Conservation (phyloP, 2,888 invertebrate genomes). For the Bhutanitis thaidina region DNA sequence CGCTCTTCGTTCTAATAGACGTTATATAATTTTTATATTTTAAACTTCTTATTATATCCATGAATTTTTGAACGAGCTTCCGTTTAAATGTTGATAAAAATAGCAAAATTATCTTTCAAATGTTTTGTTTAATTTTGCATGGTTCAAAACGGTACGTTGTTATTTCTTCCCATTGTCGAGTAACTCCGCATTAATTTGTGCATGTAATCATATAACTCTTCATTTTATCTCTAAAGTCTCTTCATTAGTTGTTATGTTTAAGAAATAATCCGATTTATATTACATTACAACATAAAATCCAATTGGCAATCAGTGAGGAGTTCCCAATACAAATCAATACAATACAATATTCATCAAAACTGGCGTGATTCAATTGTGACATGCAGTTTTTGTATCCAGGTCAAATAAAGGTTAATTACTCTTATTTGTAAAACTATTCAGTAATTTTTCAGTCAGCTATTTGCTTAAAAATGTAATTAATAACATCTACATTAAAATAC, state of each 20-base stretch:
- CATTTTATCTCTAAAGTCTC: conserved; percentile 19
- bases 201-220: conserved; percentile 54
- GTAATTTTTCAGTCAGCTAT: no score
- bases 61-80: conserved; percentile 27
- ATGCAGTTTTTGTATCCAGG: no score
- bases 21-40: conserved; percentile 45
- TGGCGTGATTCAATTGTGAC: no score
- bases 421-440: no score
- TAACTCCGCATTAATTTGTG: conserved; percentile 50
- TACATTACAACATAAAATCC: background rate
- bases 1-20: conserved; percentile 40
- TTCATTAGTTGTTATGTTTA: conserved; percentile 40
- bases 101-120: conserved; percentile 28
- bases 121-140: conserved; percentile 35
- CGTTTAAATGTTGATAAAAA: conserved; percentile 30
- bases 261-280: background rate
- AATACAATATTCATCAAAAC: no score
- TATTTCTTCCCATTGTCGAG: conserved; percentile 44
- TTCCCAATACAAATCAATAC: conserved; percentile 6
- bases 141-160: conserved; percentile 26
- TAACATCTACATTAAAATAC: no score
- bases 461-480: no score
- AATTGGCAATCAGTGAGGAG: background rate
- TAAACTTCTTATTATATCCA: conserved; percentile 34
- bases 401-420: no score